Conservation (phyloP, 2,888 invertebrate species). For the Tiphia femorata region DNA sequence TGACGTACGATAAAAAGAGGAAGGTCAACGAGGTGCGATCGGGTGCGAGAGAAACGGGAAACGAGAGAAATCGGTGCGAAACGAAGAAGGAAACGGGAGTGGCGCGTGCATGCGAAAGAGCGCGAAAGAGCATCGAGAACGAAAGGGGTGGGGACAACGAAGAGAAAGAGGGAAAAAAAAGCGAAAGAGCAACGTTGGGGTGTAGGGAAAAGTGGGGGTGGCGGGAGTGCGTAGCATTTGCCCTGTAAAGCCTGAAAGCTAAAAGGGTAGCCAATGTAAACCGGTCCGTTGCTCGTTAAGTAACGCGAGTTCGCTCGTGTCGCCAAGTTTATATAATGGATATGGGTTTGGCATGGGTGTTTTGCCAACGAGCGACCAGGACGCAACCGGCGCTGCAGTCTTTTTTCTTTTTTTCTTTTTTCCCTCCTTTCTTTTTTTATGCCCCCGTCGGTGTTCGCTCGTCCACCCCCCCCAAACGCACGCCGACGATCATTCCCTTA, state of each 20-base stretch:
- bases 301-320: constrained; percentile 26
- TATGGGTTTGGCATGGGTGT: constrained; percentile 7
- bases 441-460: neutral
- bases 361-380: constrained; percentile 3
- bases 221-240: constrained; percentile 1
- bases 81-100: no score
- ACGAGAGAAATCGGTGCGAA: no score
- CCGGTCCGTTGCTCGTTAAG: constrained; percentile 39
- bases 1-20: constrained; percentile 5
- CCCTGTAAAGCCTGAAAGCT: constrained; percentile 19
- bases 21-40: no score
- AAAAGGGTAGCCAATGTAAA: constrained; percentile 36
- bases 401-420: neutral
- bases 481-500: constrained; percentile 13
- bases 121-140: no score
- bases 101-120: no score
- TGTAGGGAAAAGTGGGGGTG: neutral
- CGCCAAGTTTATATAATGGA: constrained; percentile 18
- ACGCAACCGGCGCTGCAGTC: no score
- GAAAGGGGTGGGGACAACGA: no score
- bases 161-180: constrained; percentile 7
- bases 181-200: no score
- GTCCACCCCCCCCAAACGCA: neutral
- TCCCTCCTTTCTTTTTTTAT: neutral
- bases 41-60: no score